Conservation (phyloP, 2,888 invertebrate genomes). For the Anodontia alba region DNA sequence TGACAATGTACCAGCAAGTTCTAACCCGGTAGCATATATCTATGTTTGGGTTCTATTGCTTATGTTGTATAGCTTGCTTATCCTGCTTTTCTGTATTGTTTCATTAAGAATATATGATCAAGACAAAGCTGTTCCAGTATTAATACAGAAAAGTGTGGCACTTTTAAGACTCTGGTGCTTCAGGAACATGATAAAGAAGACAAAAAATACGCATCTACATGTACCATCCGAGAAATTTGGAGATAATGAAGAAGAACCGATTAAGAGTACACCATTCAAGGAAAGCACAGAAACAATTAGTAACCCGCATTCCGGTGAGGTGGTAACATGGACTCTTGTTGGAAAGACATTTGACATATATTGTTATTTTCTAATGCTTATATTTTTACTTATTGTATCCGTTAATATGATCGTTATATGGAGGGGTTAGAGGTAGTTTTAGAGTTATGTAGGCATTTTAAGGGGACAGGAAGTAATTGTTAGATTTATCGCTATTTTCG, state of each 20-base stretch:
- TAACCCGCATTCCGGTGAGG: not conserved
- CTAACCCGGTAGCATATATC: constrained; percentile 47
- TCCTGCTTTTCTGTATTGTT: constrained; percentile 40
- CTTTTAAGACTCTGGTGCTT: not conserved
- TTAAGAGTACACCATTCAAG: no score
- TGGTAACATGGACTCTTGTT: not conserved
- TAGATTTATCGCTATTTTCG: no score
- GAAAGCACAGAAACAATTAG: not conserved
- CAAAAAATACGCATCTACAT: not conserved
- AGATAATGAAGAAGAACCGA: no score
- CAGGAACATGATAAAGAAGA: not conserved
- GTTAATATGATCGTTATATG: no score
- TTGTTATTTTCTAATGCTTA: not conserved
- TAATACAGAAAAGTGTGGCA: not conserved
- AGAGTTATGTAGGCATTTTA: no score
- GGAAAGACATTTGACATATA: not conserved
- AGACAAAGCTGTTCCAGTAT: constrained; percentile 14
- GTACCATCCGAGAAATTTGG: no score
- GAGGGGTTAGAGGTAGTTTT: no score
- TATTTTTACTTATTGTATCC: not conserved
- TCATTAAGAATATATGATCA: constrained; percentile 32
- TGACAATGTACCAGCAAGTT: constrained; percentile 50
- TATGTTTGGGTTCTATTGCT: constrained; percentile 39
- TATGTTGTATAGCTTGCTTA: constrained; percentile 34
- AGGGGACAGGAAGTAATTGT: no score